phyloP scores from a whole-genome alignment of 1,140 invertebrate genomes.

The Ips typographus region DNA sequence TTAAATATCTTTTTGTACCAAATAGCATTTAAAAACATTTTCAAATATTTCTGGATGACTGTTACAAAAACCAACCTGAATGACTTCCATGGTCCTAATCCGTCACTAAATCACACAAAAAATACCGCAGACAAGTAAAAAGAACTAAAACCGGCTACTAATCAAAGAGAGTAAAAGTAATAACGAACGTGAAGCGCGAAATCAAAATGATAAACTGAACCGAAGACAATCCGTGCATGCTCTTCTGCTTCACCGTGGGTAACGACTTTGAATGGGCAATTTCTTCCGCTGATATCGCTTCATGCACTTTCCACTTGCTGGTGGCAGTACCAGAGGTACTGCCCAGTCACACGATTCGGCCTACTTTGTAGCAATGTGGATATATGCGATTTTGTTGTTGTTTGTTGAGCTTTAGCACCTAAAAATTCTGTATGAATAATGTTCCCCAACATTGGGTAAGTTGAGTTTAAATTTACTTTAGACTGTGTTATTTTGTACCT shows the following conservation, averaged over 20 bases:
- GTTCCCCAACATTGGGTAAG: no score
- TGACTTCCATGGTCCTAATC: not conserved
- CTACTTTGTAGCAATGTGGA: not conserved
- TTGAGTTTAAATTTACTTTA: no score
- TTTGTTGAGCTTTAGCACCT: no score
- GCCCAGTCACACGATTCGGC: not conserved
- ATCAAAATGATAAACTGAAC: not conserved
- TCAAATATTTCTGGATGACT: not conserved
- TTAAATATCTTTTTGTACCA: not conserved
- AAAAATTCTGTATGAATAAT: no score
- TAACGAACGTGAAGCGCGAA: not conserved
- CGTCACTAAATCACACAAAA: not conserved
- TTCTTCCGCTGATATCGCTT: not conserved
- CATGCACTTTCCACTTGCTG: conserved; percentile 1
- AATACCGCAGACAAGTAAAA: not conserved
- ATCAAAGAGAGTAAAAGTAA: not conserved
- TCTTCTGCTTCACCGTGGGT: not conserved
- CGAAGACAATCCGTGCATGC: not conserved
- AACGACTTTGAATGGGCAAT: not conserved
- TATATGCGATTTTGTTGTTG: no score
- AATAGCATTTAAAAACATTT: not conserved
- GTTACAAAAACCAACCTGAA: not conserved
- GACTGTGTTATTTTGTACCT: no score
- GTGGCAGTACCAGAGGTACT: not conserved
- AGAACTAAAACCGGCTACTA: not conserved